Evolutionary conservation across 2,113 vertebrate species (phyloP), one percentile per base, ranked within the genome.

Genomic region (Percopsis transmontana): DNA sequence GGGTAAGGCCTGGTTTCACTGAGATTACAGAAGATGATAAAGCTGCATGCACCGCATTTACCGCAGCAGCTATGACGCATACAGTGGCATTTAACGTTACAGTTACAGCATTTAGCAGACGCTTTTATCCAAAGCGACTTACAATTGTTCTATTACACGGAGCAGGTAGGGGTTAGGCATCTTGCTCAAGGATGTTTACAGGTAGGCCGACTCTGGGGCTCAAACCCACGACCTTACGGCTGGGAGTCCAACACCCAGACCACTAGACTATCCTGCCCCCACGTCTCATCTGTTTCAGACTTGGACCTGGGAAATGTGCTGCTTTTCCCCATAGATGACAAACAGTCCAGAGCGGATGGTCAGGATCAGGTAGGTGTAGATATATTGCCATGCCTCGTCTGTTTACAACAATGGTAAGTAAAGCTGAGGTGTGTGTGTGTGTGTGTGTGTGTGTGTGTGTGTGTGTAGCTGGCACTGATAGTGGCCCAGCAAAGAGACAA

Each of bases 261-360:
- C n/a, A n/a, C n/a, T n/a, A n/a, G n/a, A n/a, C n/a, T n/a, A n/a
- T n/a, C n/a, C n/a, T n/a, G n/a, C n/a, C n/a, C n/a, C 42, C 27
- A 39, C 7, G 0, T 23, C 16, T 72, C 18, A 10, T 80, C 51
- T 51, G 16, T 90, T 70, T 79, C 81, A 97, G 97, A 98, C 68
- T 75, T 98, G 87, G 87, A 88, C 2, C 90, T 98, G 27, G 96
- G 95, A 75, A 87, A 85, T 64, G 94, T 96, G 56, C 85, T 97
- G 52, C 85, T 98, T 73, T 95, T 98, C 81, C 91, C 94, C 51
- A 90, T 98, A 27, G 93, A 98, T 56, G 95, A 97, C 76, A 96
- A 95, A 82, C 92, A 94, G 70, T 94, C 94, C 52, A 92, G 96
- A 84, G 48, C 82, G 57, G 87, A 91, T 58, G 93, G 96, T 23